Evolutionary conservation across 2,888 invertebrate genomes (phyloP).

Genomic region (Zelleria hepariella): DNA sequence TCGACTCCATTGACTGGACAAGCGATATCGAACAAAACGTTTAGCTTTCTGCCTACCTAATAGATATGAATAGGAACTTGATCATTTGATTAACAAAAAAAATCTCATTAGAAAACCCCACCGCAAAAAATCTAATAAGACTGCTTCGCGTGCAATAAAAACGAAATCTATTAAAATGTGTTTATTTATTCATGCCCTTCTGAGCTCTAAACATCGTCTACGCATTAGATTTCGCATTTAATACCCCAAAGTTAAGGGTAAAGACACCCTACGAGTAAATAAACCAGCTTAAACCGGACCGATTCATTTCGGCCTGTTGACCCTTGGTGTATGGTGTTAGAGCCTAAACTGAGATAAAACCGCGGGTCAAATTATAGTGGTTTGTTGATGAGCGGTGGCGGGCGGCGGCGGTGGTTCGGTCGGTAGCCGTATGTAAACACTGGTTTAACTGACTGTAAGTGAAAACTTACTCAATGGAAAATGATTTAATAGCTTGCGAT

Average conservation of each 20-base stretch:
- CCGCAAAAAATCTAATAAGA: background rate
- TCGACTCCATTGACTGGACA: too few species aligned
- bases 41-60: too few species aligned
- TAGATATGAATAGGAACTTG: background rate
- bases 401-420: background rate
- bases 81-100: background rate
- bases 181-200: constrained; percentile 19
- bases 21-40: too few species aligned
- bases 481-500: constrained; percentile 17
- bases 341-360: background rate
- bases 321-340: background rate
- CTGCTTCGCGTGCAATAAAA: background rate
- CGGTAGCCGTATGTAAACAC: constrained; percentile 19
- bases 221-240: constrained; percentile 12
- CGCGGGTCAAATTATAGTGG: background rate
- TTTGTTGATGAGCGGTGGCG: background rate
- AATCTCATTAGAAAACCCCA: background rate
- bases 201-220: constrained; percentile 7
- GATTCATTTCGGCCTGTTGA: background rate
- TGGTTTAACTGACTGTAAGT: constrained; percentile 22
- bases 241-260: constrained; percentile 4
- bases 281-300: background rate
- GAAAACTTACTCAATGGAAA: constrained; percentile 29
- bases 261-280: background rate
- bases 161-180: constrained; percentile 1